Conservation (phyloP, 2,113 vertebrate genomes). For the Ictidomys tridecemlineatus region DNA sequence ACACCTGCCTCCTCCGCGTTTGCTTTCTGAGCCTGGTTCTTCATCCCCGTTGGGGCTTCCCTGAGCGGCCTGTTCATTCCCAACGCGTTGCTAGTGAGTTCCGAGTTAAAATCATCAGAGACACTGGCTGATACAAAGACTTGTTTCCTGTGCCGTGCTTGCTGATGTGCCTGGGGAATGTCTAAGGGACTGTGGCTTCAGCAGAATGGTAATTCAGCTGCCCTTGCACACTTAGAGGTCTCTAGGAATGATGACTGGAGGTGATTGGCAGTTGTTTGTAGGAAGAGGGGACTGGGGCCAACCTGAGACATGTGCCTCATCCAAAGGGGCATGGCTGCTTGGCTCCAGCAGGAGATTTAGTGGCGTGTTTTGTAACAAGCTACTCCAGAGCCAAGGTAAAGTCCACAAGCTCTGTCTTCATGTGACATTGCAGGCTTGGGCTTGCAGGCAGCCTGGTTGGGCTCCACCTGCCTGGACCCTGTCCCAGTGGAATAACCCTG, state of each 20-base stretch:
- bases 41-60: not conserved
- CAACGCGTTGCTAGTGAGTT: not conserved
- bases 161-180: fast-evolving
- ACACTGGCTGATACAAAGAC: fast-evolving
- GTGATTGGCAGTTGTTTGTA: no score
- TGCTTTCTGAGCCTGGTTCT: not conserved
- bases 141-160: fast-evolving
- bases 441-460: not conserved
- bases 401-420: not conserved
- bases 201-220: fast-evolving
- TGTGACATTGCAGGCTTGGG: fast-evolving
- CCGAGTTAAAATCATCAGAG: not conserved
- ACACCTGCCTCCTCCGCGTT: fast-evolving
- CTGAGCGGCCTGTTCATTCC: not conserved
- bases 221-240: no score
- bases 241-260: not conserved
- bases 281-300: not conserved
- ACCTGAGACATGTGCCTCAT: not conserved
- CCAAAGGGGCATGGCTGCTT: not conserved
- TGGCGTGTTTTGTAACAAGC: fast-evolving
- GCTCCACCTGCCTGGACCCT: not conserved
- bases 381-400: not conserved
- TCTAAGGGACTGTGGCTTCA: fast-evolving
- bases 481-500: not conserved
- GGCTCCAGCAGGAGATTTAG: fast-evolving